Evolutionary conservation across 2,888 invertebrate species (phyloP).

Genomic region (Anaspis maculata): DNA sequence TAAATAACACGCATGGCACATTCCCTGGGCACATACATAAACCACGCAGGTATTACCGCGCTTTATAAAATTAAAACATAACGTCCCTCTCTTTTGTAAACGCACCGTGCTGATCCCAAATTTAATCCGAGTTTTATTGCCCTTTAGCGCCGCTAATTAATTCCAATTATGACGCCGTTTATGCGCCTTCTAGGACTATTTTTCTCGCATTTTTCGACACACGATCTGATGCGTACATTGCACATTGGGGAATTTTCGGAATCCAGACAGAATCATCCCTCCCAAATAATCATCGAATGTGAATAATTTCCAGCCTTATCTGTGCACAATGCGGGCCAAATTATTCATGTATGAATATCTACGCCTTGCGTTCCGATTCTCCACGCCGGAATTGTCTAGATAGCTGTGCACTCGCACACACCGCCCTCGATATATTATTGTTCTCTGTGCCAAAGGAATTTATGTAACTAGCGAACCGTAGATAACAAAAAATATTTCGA

Average conservation of each 20-base stretch:
- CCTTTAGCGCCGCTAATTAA: slow-evolving; percentile 2
- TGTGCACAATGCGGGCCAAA: slow-evolving; percentile 17
- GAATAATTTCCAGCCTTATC: slow-evolving; percentile 11
- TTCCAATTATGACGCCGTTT: too few relatives aligned
- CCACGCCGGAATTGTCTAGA: slow-evolving; percentile 6
- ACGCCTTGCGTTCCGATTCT: slow-evolving; percentile 6
- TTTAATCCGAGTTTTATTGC: slow-evolving; percentile 11
- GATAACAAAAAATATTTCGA: too few relatives aligned
- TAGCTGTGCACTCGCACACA: slow-evolving; percentile 6
- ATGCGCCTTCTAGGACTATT: too few relatives aligned
- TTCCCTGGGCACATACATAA: slow-evolving; percentile 9
- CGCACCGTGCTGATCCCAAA: slow-evolving; percentile 3
- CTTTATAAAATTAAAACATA: slow-evolving; percentile 10
- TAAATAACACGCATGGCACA: slow-evolving; percentile 15
- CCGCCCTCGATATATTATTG: too few relatives aligned
- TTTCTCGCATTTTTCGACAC: too few relatives aligned
- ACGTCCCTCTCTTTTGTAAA: slow-evolving; percentile 6
- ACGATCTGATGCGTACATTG: too few relatives aligned
- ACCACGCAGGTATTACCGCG: slow-evolving; percentile 8
- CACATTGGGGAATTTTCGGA: too few relatives aligned
- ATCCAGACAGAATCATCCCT: slow-evolving; percentile 6
- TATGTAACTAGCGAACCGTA: too few relatives aligned
- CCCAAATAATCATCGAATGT: slow-evolving; percentile 18
- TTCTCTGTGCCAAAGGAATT: too few relatives aligned
- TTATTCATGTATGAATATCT: slow-evolving; percentile 19